Evolutionary conservation across 1,140 invertebrate species (phyloP), one percentile per base, ranked within the genome.

Genomic region (Heliothis virescens): DNA sequence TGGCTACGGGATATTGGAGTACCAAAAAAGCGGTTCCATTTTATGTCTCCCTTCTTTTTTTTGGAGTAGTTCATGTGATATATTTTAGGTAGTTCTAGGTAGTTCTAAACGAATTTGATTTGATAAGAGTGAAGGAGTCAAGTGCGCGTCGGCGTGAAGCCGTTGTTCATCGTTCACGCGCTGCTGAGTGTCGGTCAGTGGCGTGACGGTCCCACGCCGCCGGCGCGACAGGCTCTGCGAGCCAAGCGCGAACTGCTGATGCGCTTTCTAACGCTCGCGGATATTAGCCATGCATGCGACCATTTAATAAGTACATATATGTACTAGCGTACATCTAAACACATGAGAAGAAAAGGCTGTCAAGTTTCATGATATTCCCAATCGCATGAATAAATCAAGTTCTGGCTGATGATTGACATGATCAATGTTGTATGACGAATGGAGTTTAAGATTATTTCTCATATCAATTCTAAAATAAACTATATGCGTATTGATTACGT

Each of bases 231-330:
- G 89, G 86, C 81, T 87, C 86, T 48, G 75, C 85, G 88, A 85
- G 82, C 84, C 88, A 86, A 86, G 87, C 86, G 86, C 83, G 82
- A 87, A 87, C 79, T 74, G 60, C 52, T 75, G 84, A 85, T 80
- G 90, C 89, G 91, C 91, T 92, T 93, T 93, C 91, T 93, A 93
- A 88, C 82, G 82, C 79, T 83, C 72, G 59, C 60, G 69, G 71
- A 73, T 65, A 29, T 77, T 81, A 41, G 69, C 65, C 78, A 81
- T 76, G 82, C 76, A 73, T 62, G 78, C 67, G 57, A 80, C 72
- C 29, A 53, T 69, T 72, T 57, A 62, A 71, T 71, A 60, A 2
- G n/a, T 57, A n/a, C 15, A 78, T 41, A 41, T 7, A 41, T 41
- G 3, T 9, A 41, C 34, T 1, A 41, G 9, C 34, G 9, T 26